phyloP scores from a whole-genome alignment of 2,113 vertebrate species.

The Pelobates fuscus region DNA sequence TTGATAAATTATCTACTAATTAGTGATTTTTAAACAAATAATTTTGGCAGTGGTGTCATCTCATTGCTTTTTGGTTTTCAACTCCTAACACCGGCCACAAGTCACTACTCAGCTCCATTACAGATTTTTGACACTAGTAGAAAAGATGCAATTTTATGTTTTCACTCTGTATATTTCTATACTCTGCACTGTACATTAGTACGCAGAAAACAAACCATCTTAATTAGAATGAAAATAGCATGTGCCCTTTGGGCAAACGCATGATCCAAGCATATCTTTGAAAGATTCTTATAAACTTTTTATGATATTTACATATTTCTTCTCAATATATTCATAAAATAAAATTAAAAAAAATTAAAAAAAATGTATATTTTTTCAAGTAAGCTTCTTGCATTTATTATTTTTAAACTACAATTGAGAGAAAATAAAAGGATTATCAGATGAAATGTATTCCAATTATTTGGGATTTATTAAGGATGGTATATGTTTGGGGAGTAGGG shows the following conservation, averaged over 20 bases:
- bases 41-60: too few relatives aligned
- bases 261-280: not conserved
- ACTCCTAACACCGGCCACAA: too few relatives aligned
- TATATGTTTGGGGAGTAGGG: slow-evolving; percentile 49
- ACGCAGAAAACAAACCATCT: not conserved
- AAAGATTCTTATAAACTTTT: not conserved
- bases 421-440: slow-evolving; percentile 23
- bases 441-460: slow-evolving; percentile 47
- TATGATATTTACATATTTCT: not conserved
- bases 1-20: too few relatives aligned
- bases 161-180: too few relatives aligned
- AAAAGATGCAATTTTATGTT: too few relatives aligned
- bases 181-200: too few relatives aligned
- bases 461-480: slow-evolving; percentile 42
- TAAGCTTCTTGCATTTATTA: slow-evolving; percentile 20
- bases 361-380: not conserved
- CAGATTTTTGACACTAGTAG: too few relatives aligned
- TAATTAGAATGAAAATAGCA: not conserved
- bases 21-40: too few relatives aligned
- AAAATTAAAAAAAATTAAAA: too few relatives aligned
- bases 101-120: too few relatives aligned
- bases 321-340: not conserved
- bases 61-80: too few relatives aligned
- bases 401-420: not conserved
- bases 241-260: not conserved